A percentile compares a stretch with the other conserved stretches of the same genome.
Evolutionary conservation across 2,888 invertebrate genomes (phyloP).

Genomic region (Nesidiocoris tenuis): DNA sequence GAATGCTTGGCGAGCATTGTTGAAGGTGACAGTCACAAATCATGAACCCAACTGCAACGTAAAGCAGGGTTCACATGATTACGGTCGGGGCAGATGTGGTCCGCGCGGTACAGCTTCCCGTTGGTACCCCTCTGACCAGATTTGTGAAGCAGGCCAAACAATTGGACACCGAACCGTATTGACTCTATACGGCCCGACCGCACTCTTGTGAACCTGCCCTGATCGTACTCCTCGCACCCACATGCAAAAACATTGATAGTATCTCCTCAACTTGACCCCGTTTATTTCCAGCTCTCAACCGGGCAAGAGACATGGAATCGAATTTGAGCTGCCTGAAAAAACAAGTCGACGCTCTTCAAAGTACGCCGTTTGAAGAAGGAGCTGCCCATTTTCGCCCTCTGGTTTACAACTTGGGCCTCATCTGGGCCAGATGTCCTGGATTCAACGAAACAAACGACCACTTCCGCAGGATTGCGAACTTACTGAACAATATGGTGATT

Average conservation of each 20-base stretch:
- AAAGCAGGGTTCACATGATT: no score
- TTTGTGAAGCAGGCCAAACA: no score
- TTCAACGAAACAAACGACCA: constrained; percentile 61
- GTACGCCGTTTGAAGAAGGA: constrained; percentile 66
- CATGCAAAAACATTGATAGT: neutral
- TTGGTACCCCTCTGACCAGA: no score
- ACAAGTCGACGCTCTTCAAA: constrained; percentile 73
- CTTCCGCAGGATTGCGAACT: constrained; percentile 61
- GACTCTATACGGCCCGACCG: no score
- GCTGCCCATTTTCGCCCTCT: constrained; percentile 64
- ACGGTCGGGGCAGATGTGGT: no score
- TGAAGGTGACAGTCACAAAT: constrained; percentile 17
- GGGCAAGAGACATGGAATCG: constrained; percentile 79
- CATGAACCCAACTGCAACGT: no score
- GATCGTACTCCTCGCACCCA: neutral
- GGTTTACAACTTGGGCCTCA: constrained; percentile 75
- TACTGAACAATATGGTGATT: constrained; percentile 80
- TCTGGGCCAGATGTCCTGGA: constrained; percentile 82
- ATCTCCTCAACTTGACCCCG: neutral
- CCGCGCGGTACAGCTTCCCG: no score
- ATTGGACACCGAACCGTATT: no score
- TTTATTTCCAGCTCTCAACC: constrained; percentile 75
- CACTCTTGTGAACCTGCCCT: neutral
- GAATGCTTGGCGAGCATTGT: constrained; percentile 26
- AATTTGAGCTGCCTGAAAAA: constrained; percentile 72